Evolutionary conservation across 2,888 invertebrate genomes (phyloP), one percentile per base, ranked within the genome.

Genomic region (Zaprionus bogoriensis): DNA sequence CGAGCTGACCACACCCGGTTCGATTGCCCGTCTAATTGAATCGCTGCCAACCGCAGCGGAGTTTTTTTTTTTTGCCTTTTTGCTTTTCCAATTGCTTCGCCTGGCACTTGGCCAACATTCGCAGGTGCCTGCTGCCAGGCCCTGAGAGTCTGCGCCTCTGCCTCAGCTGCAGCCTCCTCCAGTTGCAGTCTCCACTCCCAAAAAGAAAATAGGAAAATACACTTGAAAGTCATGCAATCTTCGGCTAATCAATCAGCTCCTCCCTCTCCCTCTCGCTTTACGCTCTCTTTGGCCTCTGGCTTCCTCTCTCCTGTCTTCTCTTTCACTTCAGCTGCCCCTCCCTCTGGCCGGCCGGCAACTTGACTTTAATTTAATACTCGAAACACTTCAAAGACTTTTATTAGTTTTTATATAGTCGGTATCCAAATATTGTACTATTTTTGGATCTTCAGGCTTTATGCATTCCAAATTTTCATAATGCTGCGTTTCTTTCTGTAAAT

Each of bases 211-310:
- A n/a, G n/a, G n/a, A n/a, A n/a, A n/a, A n/a, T n/a, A 30, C 77
- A 71, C 74, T 76, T 59, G 79, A 79, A 74, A 65, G 61, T 25
- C 38, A 53, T 54, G 27, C 71, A 70, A 70, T 57, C 62, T 69
- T 60, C 54, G 48, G 51, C 68, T 66, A 75, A 83, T 77, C 80
- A 83, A 80, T 80, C 75, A 75, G 71, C 12, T 47, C 51, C 51
- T 36, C 32, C 9, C 27, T 54, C 30, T 32, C 41, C 10, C 5
- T 7, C 23, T 23, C 30, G 12, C 27, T 27, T 20, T 12, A 7
- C 22, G 6, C 41, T 32, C 25, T 39, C 30, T 45, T 32, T 12
- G 17, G 17, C 52, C 36, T 6, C 45, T 20, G 20, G 25, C 27
- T 14, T 23, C 4, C 30, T 30, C 32, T 27, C 25, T 53, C 12